Percentiles rank a stretch among this genome's conserved stretches.
phyloP scores from a whole-genome alignment of 2,113 vertebrate genomes.

The Asarcornis scutulata region DNA sequence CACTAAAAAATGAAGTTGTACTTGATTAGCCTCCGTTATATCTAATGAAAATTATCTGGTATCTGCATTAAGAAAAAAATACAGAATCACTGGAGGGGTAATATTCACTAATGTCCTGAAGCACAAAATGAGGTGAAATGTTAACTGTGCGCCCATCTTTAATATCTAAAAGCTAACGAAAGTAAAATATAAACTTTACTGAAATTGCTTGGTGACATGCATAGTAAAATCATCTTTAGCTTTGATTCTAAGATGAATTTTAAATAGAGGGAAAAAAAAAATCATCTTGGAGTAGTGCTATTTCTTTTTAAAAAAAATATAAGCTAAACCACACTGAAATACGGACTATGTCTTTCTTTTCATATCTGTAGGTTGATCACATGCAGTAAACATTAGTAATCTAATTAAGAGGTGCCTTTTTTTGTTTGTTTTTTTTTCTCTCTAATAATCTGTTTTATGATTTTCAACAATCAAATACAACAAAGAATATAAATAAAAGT shows the following conservation, averaged over 20 bases:
- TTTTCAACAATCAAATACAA: conserved; percentile 46
- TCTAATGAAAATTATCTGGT: neutral
- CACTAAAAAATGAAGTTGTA: neutral
- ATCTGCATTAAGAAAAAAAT: neutral
- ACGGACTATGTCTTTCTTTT: neutral
- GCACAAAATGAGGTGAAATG: neutral
- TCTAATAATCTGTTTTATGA: conserved; percentile 55
- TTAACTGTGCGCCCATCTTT: neutral
- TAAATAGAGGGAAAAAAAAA: neutral
- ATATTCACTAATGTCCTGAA: neutral
- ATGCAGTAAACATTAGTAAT: conserved; percentile 21
- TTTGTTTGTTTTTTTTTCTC: neutral
- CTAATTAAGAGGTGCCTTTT: conserved; percentile 42
- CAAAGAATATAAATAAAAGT: conserved; percentile 71
- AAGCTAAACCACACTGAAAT: neutral
- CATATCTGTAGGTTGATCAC: neutral
- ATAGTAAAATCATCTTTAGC: neutral
- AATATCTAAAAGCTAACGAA: neutral
- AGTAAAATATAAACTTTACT: neutral
- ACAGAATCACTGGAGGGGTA: neutral
- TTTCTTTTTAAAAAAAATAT: neutral
- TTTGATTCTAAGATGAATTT: neutral
- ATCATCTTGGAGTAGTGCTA: accelerated
- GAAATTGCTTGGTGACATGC: neutral
- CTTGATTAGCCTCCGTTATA: neutral